Percentiles rank a stretch among this genome's conserved stretches.
phyloP scores from a whole-genome alignment of 2,113 vertebrate genomes.

The Baryphthengus martii region DNA sequence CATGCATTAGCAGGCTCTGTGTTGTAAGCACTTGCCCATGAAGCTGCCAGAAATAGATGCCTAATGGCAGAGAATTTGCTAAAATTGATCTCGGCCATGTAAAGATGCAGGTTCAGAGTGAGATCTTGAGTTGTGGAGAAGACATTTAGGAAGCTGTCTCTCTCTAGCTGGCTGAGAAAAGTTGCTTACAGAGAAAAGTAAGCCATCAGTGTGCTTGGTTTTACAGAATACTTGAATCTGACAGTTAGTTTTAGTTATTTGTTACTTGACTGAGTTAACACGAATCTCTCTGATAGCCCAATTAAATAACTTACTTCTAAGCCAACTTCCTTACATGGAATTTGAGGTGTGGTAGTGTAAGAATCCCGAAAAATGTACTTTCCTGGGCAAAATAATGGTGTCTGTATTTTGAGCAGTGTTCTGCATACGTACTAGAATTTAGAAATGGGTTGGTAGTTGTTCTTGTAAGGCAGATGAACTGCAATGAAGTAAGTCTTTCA shows the following conservation, averaged over 20 bases:
- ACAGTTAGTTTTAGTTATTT: not conserved
- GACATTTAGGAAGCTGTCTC: not conserved
- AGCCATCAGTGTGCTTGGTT: not conserved
- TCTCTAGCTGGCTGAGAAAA: not conserved
- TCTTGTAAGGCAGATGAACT: not conserved
- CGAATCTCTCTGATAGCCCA: not conserved
- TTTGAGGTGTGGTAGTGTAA: not conserved
- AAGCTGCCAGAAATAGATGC: conserved; percentile 57
- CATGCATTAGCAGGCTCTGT: conserved; percentile 49
- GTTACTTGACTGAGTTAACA: not conserved
- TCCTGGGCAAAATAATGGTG: not conserved
- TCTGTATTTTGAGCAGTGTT: not conserved
- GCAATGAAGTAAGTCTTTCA: not conserved
- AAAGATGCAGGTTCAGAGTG: not conserved
- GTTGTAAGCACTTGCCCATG: conserved; percentile 51
- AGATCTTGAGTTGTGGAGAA: not conserved
- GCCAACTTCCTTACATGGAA: not conserved
- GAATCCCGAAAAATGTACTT: not conserved
- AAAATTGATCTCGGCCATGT: not conserved
- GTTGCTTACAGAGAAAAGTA: not conserved
- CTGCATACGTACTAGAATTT: rapidly evolving
- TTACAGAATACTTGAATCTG: not conserved
- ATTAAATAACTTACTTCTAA: not conserved
- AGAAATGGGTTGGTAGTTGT: not conserved
- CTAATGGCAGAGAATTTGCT: conserved; percentile 16